Evolutionary conservation across 2,888 invertebrate genomes (phyloP).

Genomic region (Pharmacophagus antenor): DNA sequence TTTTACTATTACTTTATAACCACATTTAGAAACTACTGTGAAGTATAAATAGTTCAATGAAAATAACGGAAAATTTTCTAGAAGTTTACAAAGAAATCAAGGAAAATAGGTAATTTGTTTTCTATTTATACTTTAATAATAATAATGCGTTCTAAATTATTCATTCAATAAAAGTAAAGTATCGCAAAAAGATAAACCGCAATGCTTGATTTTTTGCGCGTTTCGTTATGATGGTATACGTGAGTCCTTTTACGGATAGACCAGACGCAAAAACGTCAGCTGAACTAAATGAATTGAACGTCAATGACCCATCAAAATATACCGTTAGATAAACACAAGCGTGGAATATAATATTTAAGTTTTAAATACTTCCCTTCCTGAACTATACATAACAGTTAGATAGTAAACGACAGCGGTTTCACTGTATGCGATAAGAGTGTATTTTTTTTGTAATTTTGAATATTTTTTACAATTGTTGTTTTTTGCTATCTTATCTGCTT

Average conservation of each 20-base stretch:
- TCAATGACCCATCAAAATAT: slow-evolving; percentile 29
- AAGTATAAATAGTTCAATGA: too few species aligned
- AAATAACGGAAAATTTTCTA: neutral
- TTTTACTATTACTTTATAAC: too few species aligned
- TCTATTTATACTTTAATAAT: neutral
- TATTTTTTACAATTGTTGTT: neutral
- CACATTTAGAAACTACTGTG: too few species aligned
- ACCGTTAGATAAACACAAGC: slow-evolving; percentile 25
- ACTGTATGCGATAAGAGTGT: neutral
- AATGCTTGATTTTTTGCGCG: slow-evolving; percentile 14
- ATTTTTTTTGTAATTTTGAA: too few species aligned
- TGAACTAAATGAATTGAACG: slow-evolving; percentile 25
- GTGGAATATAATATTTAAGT: neutral
- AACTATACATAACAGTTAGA: neutral
- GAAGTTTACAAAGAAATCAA: neutral
- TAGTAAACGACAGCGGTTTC: neutral
- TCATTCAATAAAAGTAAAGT: slow-evolving; percentile 6
- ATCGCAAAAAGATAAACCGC: slow-evolving; percentile 17
- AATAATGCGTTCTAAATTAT: slow-evolving; percentile 5
- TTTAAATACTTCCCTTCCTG: neutral
- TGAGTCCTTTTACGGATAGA: slow-evolving; percentile 25
- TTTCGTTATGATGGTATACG: slow-evolving; percentile 19
- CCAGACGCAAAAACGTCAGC: slow-evolving; percentile 21
- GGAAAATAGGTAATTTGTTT: neutral
- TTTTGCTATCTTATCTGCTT: neutral